phyloP scores from a whole-genome alignment of 2,888 invertebrate genomes.

The Nymphalis polychloros region DNA sequence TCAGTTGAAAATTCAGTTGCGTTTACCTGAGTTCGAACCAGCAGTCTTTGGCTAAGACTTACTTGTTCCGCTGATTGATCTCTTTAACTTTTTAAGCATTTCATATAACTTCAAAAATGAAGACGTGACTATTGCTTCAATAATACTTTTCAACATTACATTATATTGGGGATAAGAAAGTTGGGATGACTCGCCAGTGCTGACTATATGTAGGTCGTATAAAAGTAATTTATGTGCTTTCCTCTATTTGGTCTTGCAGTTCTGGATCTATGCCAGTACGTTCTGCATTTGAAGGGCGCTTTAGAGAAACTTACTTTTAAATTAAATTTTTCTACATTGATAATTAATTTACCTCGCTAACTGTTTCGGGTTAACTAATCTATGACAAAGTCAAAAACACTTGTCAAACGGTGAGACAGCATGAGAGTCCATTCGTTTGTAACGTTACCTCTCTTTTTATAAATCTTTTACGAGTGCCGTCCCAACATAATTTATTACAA shows the following conservation, averaged over 20 bases:
- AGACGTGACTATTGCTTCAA: not conserved
- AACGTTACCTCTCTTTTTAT: too few species aligned
- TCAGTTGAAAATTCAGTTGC: too few species aligned
- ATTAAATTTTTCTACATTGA: not conserved
- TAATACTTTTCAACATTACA: not conserved
- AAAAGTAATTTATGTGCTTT: conserved; percentile 16
- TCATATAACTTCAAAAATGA: not conserved
- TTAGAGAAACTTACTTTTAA: conserved; percentile 2
- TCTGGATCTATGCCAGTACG: conserved; percentile 17
- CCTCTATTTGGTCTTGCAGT: conserved; percentile 20
- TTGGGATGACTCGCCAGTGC: not conserved
- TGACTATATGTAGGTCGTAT: conserved; percentile 23
- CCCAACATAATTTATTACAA: too few species aligned
- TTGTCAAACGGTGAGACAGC: too few species aligned
- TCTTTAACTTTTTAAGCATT: too few species aligned
- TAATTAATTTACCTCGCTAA: not conserved
- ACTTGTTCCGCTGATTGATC: too few species aligned
- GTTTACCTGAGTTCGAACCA: too few species aligned
- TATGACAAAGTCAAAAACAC: too few species aligned
- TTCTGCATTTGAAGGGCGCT: conserved; percentile 16
- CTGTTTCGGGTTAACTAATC: too few species aligned
- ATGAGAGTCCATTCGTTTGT: too few species aligned
- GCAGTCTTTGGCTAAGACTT: too few species aligned
- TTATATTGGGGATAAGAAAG: not conserved
- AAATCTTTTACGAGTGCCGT: too few species aligned